phyloP scores from a whole-genome alignment of 53 echinoderm and acorn worm species.

The Zoroaster sp. region DNA sequence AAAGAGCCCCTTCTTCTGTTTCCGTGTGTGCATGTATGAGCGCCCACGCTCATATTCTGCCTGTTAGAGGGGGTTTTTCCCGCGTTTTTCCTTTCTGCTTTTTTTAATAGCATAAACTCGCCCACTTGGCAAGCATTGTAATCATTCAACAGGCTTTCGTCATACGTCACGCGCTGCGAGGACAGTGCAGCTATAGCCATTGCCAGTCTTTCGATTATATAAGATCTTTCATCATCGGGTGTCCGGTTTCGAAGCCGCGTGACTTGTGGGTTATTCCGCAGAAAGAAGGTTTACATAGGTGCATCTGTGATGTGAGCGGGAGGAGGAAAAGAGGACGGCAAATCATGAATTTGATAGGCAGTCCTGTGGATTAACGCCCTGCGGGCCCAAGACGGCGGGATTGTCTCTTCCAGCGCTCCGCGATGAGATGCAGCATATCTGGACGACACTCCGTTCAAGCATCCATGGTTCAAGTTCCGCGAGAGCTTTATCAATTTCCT shows the following conservation, averaged over 20 bases:
- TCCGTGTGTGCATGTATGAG: not conserved
- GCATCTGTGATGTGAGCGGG: slow-evolving; percentile 1
- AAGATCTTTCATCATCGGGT: slow-evolving; percentile 21
- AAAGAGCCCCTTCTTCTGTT: not conserved
- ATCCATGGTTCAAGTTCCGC: not conserved
- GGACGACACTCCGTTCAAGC: not conserved
- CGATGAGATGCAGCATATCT: not conserved
- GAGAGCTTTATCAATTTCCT: not conserved
- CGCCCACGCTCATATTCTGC: slow-evolving; percentile 19
- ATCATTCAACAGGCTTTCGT: slow-evolving; percentile 58
- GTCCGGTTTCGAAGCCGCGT: slow-evolving; percentile 40
- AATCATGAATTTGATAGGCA: not conserved
- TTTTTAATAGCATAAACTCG: not conserved
- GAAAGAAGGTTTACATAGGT: not conserved
- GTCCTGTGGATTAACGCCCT: not conserved
- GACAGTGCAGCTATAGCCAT: not conserved
- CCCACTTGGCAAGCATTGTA: slow-evolving; percentile 37
- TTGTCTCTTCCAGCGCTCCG: not conserved
- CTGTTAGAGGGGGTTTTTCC: slow-evolving; percentile 46
- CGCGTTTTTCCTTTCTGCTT: slow-evolving; percentile 15
- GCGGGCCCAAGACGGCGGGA: not conserved
- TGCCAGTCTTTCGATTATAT: slow-evolving; percentile 28
- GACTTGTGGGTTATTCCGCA: slow-evolving; percentile 34
- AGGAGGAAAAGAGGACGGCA: not conserved
- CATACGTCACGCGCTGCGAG: not conserved